Percentiles rank a stretch among this genome's conserved stretches.
phyloP scores from a whole-genome alignment of 2,113 vertebrate genomes.

The Leptocoma aspasia region DNA sequence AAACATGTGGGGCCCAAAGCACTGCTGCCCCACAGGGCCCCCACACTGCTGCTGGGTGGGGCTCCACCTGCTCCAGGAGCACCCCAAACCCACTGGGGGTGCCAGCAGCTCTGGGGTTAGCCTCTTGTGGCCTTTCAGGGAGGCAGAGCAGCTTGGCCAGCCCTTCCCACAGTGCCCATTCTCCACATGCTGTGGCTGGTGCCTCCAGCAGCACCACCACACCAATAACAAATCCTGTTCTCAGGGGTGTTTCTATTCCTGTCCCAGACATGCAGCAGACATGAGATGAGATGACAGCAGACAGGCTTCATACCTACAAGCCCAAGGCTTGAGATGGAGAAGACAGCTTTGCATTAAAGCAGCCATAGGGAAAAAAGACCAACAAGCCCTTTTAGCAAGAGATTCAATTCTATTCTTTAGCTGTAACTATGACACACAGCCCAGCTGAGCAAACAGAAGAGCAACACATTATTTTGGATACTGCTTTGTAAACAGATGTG shows the following conservation, averaged over 20 bases:
- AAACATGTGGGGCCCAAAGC: neutral
- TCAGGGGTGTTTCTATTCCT: neutral
- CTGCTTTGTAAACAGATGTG: neutral
- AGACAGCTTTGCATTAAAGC: neutral
- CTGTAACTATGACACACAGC: neutral
- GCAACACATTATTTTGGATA: conserved; percentile 3
- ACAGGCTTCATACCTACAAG: neutral
- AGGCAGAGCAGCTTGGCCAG: neutral
- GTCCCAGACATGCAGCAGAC: neutral
- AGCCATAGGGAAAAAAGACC: neutral
- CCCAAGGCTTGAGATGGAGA: neutral
- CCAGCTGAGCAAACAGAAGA: neutral
- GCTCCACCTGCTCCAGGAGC: neutral
- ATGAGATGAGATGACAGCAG: neutral
- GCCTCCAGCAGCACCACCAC: neutral
- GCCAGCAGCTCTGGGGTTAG: neutral
- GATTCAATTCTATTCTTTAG: neutral
- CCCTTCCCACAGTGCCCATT: neutral
- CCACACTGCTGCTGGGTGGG: neutral
- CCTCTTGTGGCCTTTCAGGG: neutral
- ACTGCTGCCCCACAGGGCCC: neutral
- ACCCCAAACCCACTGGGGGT: neutral
- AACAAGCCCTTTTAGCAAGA: neutral
- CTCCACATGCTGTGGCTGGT: neutral
- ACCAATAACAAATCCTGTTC: neutral